Base-by-base conservation (phyloP, 1,140 invertebrate genomes). In the Mercenaria mercenaria region DNA sequence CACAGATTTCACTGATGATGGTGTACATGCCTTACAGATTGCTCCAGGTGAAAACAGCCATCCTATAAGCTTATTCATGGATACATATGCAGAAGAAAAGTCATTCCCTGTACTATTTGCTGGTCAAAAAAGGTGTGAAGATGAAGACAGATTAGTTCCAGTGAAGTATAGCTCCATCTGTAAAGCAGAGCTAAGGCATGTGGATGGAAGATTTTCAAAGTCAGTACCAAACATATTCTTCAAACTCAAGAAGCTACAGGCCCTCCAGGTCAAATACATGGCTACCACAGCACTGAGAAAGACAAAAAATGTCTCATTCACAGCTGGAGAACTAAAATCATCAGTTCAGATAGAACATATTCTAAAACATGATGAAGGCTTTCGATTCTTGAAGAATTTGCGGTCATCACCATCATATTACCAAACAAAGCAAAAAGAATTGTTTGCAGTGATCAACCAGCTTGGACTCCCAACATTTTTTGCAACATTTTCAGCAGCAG, bases 211-310 rank as follows among this genome's bases (percentile, higher is more conserved):
- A 86, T 76, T 83, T 61, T 43, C 91, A 3, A 86, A n/a, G 11
- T 91, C 72, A 43, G 82, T 89, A 37, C 72, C 85, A 39, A 92
- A 88, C 39, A 82, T 90, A n/a, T 91, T 91, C 39, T 92, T 91
- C 64, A 90, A 92, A 88, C 26, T 91, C 18, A 91, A 92, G 34
- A 92, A 92, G 80, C 29, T 92, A 29, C 92, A 91, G 52, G 72
- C 72, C 26, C 18, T 64, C 26, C 88, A 91, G 43, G 64, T 92
- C 8, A 85, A 39, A 41, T 83, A 91, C 59, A 61, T 39, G 34
- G 89, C 56, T 10, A 88, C 37, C 8, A 69, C 79, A 26, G 86
- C 91, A 18, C 18, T 91, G 1, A 50, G 88, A 29, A 91, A 92
- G 64, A 64, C 80, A 26, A 88, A 91, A 52, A 77, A 52, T 47